These are phyloP conservation scores for Falco biarmicus DNA, from an alignment of 2,797 vertebrate species.

Conservation along the genomic window DNA sequence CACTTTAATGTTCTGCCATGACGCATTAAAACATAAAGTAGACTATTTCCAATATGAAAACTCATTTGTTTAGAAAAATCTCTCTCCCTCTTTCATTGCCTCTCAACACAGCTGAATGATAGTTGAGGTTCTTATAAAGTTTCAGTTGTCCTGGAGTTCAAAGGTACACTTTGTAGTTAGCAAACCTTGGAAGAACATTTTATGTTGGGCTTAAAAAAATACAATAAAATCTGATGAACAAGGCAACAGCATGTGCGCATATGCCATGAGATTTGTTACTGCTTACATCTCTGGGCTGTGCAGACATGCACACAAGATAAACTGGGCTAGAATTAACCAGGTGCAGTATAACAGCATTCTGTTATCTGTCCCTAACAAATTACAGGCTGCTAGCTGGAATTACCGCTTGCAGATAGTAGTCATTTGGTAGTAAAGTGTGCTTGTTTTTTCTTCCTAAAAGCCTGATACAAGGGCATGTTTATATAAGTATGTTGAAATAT, in stretches of 20 bases:
- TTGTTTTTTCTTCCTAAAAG: conserved; percentile 53
- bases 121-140: conserved; percentile 23
- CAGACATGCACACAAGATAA: conserved; percentile 20
- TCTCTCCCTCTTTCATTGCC: conserved; percentile 21
- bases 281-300: not conserved
- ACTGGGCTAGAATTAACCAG: conserved; percentile 61
- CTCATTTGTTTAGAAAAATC: conserved; percentile 7
- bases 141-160: conserved; percentile 25
- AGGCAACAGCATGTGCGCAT: not conserved
- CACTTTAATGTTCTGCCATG: conserved; percentile 28
- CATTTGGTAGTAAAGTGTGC: conserved; percentile 57
- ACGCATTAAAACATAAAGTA: conserved; percentile 8
- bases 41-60: conserved; percentile 41
- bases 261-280: not conserved
- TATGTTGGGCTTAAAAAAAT: not conserved
- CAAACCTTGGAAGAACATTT: not conserved
- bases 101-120: conserved; percentile 40
- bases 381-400: conserved; percentile 57
- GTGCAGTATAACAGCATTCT: conserved; percentile 46
- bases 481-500: conserved; percentile 64
- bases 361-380: conserved; percentile 64
- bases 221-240: not conserved
- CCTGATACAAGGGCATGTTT: conserved; percentile 63
- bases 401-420: conserved; percentile 48
- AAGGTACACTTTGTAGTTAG: not conserved